Conservation (phyloP, 2,113 vertebrate genomes). For the Cyphomyrus discorhynchus region DNA sequence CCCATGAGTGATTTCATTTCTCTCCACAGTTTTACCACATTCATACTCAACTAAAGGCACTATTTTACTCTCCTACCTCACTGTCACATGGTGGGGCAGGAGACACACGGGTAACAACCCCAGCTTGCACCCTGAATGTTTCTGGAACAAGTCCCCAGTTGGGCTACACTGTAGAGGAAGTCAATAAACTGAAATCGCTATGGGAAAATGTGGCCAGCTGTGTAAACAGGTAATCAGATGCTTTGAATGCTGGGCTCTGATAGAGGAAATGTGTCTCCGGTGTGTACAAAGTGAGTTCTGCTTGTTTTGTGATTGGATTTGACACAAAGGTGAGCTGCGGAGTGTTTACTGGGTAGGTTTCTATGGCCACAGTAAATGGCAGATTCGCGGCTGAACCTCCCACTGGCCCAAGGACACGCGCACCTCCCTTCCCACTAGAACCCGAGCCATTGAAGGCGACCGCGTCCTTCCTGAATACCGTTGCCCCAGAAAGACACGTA, state of each 20-base stretch:
- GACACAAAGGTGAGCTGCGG: neutral
- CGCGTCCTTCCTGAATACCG: neutral
- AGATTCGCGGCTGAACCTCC: neutral
- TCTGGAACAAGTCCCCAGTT: neutral
- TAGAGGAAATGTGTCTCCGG: neutral
- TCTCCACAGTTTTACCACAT: neutral
- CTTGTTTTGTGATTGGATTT: neutral
- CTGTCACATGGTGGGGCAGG: neutral
- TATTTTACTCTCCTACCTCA: neutral
- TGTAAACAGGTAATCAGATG: neutral
- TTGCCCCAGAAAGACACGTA: neutral
- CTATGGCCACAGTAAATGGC: neutral
- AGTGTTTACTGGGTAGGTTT: neutral
- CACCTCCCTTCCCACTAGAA: neutral
- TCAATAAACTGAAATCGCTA: neutral
- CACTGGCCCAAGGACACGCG: neutral
- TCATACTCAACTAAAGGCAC: neutral
- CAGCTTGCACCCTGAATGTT: neutral
- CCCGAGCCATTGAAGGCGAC: neutral
- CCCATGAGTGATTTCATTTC: too few species aligned
- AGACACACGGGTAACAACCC: neutral
- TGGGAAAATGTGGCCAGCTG: neutral
- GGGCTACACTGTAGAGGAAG: neutral
- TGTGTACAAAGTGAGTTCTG: neutral
- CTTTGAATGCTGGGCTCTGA: neutral